Evolutionary conservation across 2,113 vertebrate species (phyloP).

Genomic region (Axis porcinus): DNA sequence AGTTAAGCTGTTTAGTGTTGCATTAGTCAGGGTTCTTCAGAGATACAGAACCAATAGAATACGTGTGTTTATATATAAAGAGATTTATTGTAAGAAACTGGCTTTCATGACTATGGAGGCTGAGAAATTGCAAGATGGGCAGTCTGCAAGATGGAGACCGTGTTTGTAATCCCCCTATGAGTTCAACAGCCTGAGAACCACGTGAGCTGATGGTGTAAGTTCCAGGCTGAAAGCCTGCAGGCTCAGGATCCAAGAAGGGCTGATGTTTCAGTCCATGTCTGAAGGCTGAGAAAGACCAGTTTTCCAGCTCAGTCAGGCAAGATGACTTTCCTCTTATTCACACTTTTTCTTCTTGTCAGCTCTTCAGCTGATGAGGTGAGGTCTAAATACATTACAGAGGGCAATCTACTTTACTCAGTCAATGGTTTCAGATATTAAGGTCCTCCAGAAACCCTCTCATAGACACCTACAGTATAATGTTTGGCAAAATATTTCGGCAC

Average conservation of each 20-base stretch:
- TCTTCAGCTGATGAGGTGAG: background rate
- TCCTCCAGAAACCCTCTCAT: background rate
- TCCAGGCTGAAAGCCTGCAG: background rate
- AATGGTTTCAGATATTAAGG: background rate
- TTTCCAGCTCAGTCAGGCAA: background rate
- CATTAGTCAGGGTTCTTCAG: background rate
- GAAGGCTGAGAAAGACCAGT: background rate
- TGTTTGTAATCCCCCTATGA: background rate
- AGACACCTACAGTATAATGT: background rate
- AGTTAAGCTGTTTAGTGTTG: background rate
- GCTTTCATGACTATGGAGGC: background rate
- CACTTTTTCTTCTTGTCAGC: background rate
- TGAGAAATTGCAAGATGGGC: background rate
- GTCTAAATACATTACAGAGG: background rate
- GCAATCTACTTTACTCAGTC: background rate
- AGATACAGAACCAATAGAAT: background rate
- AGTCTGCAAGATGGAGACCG: background rate
- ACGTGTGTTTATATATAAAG: background rate
- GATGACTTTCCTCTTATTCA: background rate
- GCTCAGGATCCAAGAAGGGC: background rate
- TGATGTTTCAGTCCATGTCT: background rate
- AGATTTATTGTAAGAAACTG: background rate
- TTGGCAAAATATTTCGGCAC: background rate
- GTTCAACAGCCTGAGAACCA: background rate
- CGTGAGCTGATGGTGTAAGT: accelerated